phyloP scores from a whole-genome alignment of 1,140 invertebrate genomes.

The Drosophila saltans region DNA sequence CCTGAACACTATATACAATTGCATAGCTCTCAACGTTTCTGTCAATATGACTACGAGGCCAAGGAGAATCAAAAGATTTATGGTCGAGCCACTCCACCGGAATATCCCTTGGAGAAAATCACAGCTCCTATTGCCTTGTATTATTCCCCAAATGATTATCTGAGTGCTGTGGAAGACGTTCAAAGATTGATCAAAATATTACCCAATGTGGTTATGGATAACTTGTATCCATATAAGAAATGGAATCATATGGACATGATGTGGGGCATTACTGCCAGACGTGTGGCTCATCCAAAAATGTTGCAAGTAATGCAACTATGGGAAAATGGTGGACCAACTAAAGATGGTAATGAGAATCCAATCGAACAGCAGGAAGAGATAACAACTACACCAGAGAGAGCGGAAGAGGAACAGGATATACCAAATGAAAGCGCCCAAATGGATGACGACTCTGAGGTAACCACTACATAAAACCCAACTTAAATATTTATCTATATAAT shows the following conservation, averaged over 20 bases:
- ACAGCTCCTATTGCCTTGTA: conserved; percentile 87
- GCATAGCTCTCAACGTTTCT: conserved; percentile 52
- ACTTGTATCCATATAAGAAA: conserved; percentile 77
- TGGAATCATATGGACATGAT: conserved; percentile 87
- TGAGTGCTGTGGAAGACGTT: conserved; percentile 86
- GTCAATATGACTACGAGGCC: conserved; percentile 58
- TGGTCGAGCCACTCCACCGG: conserved; percentile 83
- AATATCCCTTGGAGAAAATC: conserved; percentile 85
- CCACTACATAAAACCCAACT: too few species aligned
- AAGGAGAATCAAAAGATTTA: conserved; percentile 84
- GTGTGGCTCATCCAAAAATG: conserved; percentile 84
- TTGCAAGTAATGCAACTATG: conserved; percentile 70
- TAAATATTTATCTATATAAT: too few species aligned
- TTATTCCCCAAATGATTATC: conserved; percentile 88
- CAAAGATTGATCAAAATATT: conserved; percentile 84
- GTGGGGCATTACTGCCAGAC: conserved; percentile 86
- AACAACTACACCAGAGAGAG: background rate
- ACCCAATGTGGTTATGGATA: conserved; percentile 82
- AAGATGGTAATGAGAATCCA: background rate
- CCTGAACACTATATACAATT: conserved; percentile 60
- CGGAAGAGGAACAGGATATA: background rate
- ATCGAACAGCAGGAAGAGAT: background rate
- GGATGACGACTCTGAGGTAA: too few species aligned
- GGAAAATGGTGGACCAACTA: conserved; percentile 29
- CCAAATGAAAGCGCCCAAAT: too few species aligned